Evolutionary conservation across 2,113 vertebrate species (phyloP).

Genomic region (Calidris pygmaea): DNA sequence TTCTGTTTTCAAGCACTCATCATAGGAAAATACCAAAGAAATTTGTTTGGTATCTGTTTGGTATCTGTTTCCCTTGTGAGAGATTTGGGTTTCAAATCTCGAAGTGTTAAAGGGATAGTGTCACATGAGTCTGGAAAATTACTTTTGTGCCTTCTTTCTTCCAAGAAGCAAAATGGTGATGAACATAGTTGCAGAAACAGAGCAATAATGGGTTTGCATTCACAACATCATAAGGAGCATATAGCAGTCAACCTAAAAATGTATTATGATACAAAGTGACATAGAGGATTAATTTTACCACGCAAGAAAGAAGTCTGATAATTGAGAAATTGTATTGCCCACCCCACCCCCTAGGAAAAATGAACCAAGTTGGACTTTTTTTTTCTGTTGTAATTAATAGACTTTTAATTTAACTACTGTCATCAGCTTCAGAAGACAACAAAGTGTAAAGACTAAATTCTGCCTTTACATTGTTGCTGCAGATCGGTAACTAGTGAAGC

Average conservation of each 20-base stretch:
- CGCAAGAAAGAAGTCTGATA: background rate
- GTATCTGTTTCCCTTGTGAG: background rate
- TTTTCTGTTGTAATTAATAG: background rate
- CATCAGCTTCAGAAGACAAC: background rate
- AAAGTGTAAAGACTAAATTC: background rate
- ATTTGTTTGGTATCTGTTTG: background rate
- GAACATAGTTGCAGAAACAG: background rate
- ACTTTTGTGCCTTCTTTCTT: background rate
- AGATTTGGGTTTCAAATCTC: background rate
- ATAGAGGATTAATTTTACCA: background rate
- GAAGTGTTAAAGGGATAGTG: background rate
- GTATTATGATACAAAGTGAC: background rate
- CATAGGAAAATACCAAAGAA: background rate
- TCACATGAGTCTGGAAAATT: background rate
- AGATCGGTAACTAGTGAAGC: background rate
- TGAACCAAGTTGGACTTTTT: rapidly evolving
- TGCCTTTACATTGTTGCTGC: background rate
- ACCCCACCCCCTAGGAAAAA: background rate
- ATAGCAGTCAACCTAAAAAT: background rate
- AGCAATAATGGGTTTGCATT: background rate
- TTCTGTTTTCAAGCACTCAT: background rate
- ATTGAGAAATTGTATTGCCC: background rate
- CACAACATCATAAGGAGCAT: background rate
- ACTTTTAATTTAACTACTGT: background rate
- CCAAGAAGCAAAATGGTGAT: background rate